Evolutionary conservation across 2,113 vertebrate species (phyloP), one percentile per base, ranked within the genome.

Genomic region (Zosterops borbonicus): DNA sequence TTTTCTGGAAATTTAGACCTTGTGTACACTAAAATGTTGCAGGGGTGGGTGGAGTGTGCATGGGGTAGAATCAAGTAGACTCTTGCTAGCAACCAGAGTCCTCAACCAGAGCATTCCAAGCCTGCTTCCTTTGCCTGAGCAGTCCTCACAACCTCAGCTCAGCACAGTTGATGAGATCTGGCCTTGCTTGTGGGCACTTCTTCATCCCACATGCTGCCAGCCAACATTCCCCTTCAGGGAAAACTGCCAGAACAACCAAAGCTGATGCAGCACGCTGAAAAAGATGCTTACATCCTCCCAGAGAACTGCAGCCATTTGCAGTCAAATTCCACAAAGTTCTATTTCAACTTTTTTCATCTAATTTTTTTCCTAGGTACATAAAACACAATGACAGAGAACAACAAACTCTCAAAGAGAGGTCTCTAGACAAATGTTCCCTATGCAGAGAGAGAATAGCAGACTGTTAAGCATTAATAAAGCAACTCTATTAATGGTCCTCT

Each of bases 201-300:
- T 71, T 53, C n/a, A 44, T 24, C 13, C 37, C 25, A 49, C 12
- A 16, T 0, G 0, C 59, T 67, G 31, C 69, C 55, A 89, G 64
- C 18, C 74, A 83, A 74, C n/a, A 37, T 8, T 62, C 5, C 28
- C 25, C 50, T 55, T 70, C 3, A 4, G 52, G 15, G 35, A 65
- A 87, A 70, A 42, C 39, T 42, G 33, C 69, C 73, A 55, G 28
- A 50, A 91, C 28, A 81, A 35, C 28, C 42, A 77, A 86, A 83
- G 37, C 46, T 55, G 42, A 92, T 10, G n/a, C 25, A 86, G 68
- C n/a, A 68, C 47, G 16, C 24, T 63, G 52, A 7, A 83, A 35
- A 60, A 83, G 15, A 75, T 2, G 5, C 9, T 68, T 46, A 42
- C 8, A 64, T 12, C 33, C 24, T 71, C 33, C 20, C 70, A 62